A percentile compares a stretch with the other conserved stretches of the same genome.
These are phyloP conservation scores for Sebastes cheni DNA, from an alignment of 2,797 vertebrate genomes.

Conservation along the genomic window DNA sequence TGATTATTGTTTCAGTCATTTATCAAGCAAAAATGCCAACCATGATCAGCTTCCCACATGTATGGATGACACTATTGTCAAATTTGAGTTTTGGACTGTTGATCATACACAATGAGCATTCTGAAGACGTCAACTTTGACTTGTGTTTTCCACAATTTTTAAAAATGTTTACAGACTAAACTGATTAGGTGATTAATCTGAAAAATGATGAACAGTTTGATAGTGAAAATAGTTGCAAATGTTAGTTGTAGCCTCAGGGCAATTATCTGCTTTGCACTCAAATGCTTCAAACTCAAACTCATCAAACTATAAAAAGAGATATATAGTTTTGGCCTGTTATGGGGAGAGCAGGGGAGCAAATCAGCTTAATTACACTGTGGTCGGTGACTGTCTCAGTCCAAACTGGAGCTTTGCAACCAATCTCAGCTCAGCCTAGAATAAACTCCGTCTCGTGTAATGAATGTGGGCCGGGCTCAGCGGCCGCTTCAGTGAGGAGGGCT, in stretches of 20 bases:
- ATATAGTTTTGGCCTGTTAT: not conserved
- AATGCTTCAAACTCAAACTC: not conserved
- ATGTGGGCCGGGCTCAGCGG: slow-evolving; percentile 5
- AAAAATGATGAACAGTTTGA: not conserved
- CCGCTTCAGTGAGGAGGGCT: slow-evolving; percentile 14
- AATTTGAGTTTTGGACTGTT: not conserved
- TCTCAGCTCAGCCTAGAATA: slow-evolving; percentile 33
- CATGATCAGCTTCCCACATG: not conserved
- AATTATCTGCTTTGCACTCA: not conserved
- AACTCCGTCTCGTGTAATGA: slow-evolving; percentile 37
- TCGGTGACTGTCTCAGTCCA: not conserved
- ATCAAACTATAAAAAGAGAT: not conserved
- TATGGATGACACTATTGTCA: not conserved
- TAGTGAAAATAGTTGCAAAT: not conserved
- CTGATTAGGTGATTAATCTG: not conserved
- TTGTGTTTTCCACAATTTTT: not conserved
- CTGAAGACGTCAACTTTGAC: not conserved
- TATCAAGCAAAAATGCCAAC: not conserved
- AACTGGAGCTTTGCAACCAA: slow-evolving; percentile 18
- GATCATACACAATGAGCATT: not conserved
- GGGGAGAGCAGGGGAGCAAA: not conserved
- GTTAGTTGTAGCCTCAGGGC: not conserved
- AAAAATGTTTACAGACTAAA: not conserved
- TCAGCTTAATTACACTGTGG: not conserved
- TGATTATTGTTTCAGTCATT: too few relatives aligned